These are phyloP conservation scores for Campylorhamphus procurvoides DNA, from an alignment of 2,113 vertebrate genomes.

Conservation along the genomic window DNA sequence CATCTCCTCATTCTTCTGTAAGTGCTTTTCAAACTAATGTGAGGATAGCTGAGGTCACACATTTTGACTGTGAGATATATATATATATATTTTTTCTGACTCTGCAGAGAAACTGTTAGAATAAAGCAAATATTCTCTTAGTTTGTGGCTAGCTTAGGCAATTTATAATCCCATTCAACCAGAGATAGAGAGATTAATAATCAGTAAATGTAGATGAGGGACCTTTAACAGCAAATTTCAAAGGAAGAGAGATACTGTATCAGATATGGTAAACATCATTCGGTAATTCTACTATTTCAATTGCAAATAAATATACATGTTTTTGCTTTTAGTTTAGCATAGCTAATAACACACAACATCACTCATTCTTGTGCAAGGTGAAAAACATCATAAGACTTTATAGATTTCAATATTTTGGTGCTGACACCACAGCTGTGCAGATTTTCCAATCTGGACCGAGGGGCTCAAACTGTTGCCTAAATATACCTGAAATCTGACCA, in stretches of 20 bases:
- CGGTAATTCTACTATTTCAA: neutral
- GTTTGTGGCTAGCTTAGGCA: neutral
- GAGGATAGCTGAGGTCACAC: neutral
- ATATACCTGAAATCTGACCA: neutral
- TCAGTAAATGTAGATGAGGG: neutral
- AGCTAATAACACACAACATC: neutral
- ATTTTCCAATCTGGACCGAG: neutral
- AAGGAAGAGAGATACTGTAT: neutral
- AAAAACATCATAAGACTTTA: neutral
- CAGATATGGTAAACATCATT: neutral
- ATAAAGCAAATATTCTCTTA: neutral
- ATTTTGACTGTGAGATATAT: neutral
- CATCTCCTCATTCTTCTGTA: neutral
- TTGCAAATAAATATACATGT: neutral
- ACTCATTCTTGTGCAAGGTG: neutral
- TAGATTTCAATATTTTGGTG: neutral
- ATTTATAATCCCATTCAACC: neutral
- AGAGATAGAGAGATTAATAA: neutral
- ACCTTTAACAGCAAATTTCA: neutral
- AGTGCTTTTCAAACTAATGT: neutral
- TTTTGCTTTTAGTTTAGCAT: neutral
- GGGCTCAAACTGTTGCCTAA: neutral
- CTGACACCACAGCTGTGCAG: neutral
- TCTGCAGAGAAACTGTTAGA: neutral
- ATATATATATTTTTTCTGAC: neutral